These are phyloP conservation scores for Nymphicus hollandicus DNA, from an alignment of 2,113 vertebrate genomes.

Conservation along the genomic window DNA sequence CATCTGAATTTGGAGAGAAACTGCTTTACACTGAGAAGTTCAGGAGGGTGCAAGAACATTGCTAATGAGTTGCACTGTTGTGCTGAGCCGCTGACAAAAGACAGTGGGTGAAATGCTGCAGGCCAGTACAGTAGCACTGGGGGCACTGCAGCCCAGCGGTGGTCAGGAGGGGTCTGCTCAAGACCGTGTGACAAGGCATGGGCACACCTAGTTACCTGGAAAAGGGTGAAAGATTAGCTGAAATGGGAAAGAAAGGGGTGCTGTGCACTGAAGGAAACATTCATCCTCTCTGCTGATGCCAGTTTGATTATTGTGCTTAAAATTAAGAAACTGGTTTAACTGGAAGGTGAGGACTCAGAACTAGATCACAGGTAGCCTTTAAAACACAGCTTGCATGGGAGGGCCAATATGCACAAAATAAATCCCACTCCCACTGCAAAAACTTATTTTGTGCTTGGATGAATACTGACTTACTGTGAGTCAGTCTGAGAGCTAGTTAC, in stretches of 20 bases:
- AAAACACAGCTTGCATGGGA: background rate
- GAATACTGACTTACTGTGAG: background rate
- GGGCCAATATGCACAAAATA: background rate
- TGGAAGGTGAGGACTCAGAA: background rate
- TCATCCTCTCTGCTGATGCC: background rate
- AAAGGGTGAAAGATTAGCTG: background rate
- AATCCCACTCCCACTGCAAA: accelerated
- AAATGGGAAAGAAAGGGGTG: background rate
- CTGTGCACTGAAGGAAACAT: accelerated
- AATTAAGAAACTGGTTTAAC: background rate
- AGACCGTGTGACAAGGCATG: accelerated
- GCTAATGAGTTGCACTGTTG: background rate
- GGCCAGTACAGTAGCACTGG: too few species aligned
- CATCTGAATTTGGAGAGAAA: background rate
- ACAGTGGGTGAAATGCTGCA: accelerated
- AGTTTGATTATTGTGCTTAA: background rate
- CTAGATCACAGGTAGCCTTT: background rate
- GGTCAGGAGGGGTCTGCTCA: background rate
- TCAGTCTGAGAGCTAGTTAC: background rate
- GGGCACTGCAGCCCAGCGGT: background rate
- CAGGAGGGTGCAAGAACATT: background rate
- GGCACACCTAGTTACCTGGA: background rate
- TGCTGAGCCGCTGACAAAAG: background rate
- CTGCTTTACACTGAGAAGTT: background rate
- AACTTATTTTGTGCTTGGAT: background rate